Evolutionary conservation across 2,888 invertebrate genomes (phyloP).

Genomic region (Agriopis aurantiaria): DNA sequence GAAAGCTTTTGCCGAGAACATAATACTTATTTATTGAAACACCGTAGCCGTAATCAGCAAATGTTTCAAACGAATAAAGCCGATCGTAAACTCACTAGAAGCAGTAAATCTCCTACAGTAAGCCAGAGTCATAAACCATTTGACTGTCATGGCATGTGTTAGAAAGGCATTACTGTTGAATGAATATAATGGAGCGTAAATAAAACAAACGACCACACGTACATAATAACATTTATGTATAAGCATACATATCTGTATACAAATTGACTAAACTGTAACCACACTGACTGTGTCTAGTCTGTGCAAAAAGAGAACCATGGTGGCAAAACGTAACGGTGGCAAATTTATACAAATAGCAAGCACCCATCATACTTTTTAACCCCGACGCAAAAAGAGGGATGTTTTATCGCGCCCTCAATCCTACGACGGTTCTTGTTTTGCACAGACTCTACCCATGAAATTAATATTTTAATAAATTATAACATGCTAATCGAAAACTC

Average conservation of each 20-base stretch:
- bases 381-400: no score
- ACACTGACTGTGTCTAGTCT: no score
- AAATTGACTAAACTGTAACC: not conserved
- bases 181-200: constrained; percentile 4
- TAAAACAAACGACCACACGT: not conserved
- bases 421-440: no score
- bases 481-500: not conserved
- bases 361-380: no score
- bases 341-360: no score
- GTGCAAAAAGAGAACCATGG: no score
- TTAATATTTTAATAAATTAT: not conserved
- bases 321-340: no score
- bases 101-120: constrained; percentile 20
- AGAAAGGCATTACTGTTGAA: constrained; percentile 15
- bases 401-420: no score
- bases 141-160: constrained; percentile 5
- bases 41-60: constrained; percentile 28
- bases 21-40: constrained; percentile 3
- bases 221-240: not conserved
- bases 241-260: not conserved
- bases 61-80: constrained; percentile 19
- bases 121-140: constrained; percentile 10
- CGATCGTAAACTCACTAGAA: constrained; percentile 23
- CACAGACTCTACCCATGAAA: not conserved
- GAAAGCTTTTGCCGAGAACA: not conserved